Percentiles rank a stretch among this genome's conserved stretches.
phyloP scores from a whole-genome alignment of 2,888 invertebrate genomes.

The Phengaris alcon region DNA sequence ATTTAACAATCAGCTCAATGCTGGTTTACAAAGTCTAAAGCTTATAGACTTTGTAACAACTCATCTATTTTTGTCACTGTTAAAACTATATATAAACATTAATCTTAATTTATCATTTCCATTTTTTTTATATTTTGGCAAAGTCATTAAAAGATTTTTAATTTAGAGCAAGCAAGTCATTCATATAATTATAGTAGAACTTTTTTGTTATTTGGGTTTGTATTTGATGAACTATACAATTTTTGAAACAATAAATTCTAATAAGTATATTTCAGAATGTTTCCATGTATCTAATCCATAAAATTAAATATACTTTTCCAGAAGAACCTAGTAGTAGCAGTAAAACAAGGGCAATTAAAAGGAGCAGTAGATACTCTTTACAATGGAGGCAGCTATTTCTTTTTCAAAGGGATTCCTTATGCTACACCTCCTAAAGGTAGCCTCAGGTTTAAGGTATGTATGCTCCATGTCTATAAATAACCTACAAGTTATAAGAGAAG shows the following conservation, averaged over 20 bases:
- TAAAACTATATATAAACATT: too few relatives aligned
- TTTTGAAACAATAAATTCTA: not conserved
- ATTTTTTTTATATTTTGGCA: too few relatives aligned
- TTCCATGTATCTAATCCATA: not conserved
- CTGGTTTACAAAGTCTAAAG: too few relatives aligned
- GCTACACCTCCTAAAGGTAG: constrained; percentile 70
- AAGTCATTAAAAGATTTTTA: not conserved
- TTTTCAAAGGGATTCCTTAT: constrained; percentile 72
- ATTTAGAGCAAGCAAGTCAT: not conserved
- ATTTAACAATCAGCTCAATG: too few relatives aligned
- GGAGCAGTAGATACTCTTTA: constrained; percentile 48
- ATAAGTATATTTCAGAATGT: not conserved
- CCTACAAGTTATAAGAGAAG: too few relatives aligned
- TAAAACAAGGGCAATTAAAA: constrained; percentile 53
- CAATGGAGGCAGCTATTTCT: constrained; percentile 50
- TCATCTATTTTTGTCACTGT: too few relatives aligned
- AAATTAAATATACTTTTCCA: constrained; percentile 59
- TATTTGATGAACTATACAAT: not conserved
- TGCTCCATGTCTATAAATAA: too few relatives aligned
- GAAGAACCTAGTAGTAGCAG: constrained; percentile 67
- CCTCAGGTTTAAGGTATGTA: constrained; percentile 72
- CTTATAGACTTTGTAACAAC: too few relatives aligned
- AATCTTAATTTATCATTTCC: too few relatives aligned
- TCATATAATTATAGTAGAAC: too few relatives aligned
- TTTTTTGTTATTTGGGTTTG: not conserved